Evolutionary conservation across 2,888 invertebrate species (phyloP), one percentile per base, ranked within the genome.

Genomic region (Carpatolechia fugitivella): DNA sequence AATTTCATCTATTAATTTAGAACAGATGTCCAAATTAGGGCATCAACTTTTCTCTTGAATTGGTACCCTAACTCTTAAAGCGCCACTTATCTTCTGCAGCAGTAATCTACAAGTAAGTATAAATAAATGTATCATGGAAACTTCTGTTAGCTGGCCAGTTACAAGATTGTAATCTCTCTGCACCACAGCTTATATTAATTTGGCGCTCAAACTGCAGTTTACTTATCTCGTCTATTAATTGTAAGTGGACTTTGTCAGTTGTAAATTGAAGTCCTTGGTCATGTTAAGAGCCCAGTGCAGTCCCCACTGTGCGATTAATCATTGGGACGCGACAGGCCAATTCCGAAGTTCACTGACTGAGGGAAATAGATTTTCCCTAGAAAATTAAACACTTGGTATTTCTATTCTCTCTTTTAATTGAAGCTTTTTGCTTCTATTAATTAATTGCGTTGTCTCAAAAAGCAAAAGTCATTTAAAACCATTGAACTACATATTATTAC

Each of bases 201-300:
- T 59, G 52, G 50, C 57, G 54, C 51, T 54, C 58, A 56, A 66
- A 73, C 68, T 72, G 69, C 73, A 76, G 64, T 78, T 57, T 38
- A 51, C 54, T 78, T 74, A 72, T 75, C 69, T 70, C 55, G 67
- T 71, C 77, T 72, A 76, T 80, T 78, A 80, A 78, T 81, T 70
- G 73, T 66, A 41, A 41, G 66, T 68, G 78, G 76, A 52, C 51
- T 54, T 33, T 50, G 56, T 49, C 40, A 76, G 72, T 74, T 74
- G 82, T 80, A 82, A 85, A 85, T 84, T 85, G 77, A 72, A 72
- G 72, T 84, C 81, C 80, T 82, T 85, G 80, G 80, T 74, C 78
- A 74, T 79, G 78, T 82, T 81, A 82, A 78, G 74, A 44, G 78
- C 80, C 78, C 78, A 80, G 80, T 79, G 62, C 69, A 68, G 64